Evolutionary conservation across 2,113 vertebrate genomes (phyloP).

Genomic region (Mungos mungo): DNA sequence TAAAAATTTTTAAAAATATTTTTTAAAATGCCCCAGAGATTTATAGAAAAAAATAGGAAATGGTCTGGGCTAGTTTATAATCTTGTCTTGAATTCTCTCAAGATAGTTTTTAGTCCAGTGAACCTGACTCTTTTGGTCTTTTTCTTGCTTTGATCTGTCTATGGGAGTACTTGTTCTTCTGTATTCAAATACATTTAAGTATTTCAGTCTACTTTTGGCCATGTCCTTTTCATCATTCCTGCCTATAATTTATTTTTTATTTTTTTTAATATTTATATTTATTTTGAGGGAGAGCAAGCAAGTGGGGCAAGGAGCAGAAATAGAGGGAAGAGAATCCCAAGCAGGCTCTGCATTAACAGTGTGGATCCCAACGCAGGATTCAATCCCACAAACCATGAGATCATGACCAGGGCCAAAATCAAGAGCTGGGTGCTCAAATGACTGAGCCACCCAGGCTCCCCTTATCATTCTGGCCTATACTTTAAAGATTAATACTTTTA

Average conservation of each 20-base stretch:
- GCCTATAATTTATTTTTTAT: neutral
- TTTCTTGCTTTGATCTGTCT: slow-evolving; percentile 4
- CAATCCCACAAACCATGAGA: too few species aligned
- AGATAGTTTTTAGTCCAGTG: slow-evolving; percentile 4
- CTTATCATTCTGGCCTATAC: neutral
- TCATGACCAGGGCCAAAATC: too few species aligned
- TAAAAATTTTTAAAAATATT: too few species aligned
- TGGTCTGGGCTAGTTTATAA: neutral
- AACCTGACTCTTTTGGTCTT: neutral
- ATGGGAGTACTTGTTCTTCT: neutral
- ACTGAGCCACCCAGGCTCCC: too few species aligned
- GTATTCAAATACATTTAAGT: neutral
- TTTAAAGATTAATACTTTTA: neutral
- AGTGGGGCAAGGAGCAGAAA: too few species aligned
- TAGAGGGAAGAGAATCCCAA: too few species aligned
- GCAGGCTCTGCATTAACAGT: too few species aligned
- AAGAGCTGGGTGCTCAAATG: too few species aligned
- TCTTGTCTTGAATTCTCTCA: slow-evolving; percentile 35
- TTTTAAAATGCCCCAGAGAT: neutral
- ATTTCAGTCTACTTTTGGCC: neutral
- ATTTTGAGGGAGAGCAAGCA: too few species aligned
- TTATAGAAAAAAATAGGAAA: slow-evolving; percentile 24
- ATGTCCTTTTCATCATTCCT: neutral
- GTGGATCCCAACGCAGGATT: too few species aligned
- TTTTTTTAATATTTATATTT: too few species aligned